Percentiles rank a stretch among this genome's conserved stretches.
Evolutionary conservation across 2,888 invertebrate genomes (phyloP).

Genomic region (Tyria jacobaeae): DNA sequence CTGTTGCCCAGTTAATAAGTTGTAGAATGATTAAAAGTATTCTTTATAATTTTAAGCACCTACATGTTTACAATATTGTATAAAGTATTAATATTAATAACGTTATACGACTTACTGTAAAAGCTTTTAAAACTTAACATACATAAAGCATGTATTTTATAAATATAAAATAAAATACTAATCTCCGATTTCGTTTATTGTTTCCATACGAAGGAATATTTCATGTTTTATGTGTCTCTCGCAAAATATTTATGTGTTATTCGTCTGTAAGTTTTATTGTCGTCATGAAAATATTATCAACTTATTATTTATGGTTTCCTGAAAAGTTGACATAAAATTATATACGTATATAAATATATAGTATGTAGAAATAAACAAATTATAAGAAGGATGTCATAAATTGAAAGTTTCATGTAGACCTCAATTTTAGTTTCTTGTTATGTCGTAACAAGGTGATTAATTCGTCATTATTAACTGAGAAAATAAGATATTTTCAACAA

Average conservation of each 20-base stretch:
- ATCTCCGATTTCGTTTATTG: not conserved
- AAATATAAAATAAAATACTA: not conserved
- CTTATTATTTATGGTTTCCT: conserved; percentile 33
- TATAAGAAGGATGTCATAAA: conserved; percentile 1
- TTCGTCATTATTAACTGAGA: no score
- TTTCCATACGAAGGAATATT: conserved; percentile 11
- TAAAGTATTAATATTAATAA: no score
- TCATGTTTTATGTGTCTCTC: conserved; percentile 27
- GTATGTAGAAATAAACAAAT: no score
- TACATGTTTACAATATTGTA: no score
- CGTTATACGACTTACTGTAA: no score
- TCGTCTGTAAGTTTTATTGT: conserved; percentile 33
- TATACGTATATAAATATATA: conserved; percentile 6
- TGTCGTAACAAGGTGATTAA: no score
- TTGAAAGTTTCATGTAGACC: not conserved
- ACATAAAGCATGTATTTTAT: not conserved
- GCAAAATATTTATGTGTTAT: conserved; percentile 36
- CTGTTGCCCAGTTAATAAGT: no score
- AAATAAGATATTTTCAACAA: no score
- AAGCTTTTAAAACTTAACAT: not conserved
- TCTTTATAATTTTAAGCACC: no score
- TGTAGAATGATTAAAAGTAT: no score
- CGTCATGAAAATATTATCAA: conserved; percentile 40
- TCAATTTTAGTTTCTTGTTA: not conserved
- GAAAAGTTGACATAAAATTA: conserved; percentile 28